These are phyloP conservation scores for Zosterops pallidus DNA, from an alignment of 2,113 vertebrate species.

Conservation along the genomic window DNA sequence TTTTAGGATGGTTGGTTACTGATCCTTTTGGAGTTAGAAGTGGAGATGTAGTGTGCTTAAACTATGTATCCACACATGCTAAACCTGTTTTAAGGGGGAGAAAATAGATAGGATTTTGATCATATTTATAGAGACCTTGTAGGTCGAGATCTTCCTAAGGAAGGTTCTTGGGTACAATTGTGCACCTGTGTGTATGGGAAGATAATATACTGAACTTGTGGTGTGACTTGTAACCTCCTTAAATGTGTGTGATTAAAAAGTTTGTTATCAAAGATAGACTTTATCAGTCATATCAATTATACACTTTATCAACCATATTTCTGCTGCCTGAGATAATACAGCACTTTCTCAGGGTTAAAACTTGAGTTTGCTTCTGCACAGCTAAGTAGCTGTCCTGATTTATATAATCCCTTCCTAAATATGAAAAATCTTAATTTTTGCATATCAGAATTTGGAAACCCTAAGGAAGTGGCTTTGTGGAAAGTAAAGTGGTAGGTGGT, in stretches of 20 bases:
- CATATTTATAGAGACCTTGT: not conserved
- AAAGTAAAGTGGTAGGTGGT: not conserved
- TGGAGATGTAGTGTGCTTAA: not conserved
- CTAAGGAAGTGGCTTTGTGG: not conserved
- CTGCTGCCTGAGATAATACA: not conserved
- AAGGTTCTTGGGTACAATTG: rapidly evolving
- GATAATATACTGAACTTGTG: not conserved
- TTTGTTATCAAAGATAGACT: not conserved
- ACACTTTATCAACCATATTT: not conserved
- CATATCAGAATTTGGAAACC: not conserved
- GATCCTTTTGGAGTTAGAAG: not conserved
- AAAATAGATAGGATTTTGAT: not conserved
- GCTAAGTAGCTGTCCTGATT: not conserved
- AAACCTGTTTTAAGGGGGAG: not conserved
- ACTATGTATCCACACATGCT: not conserved
- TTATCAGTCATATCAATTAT: not conserved
- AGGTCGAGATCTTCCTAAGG: not conserved
- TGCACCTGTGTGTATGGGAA: not conserved
- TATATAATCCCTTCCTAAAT: not conserved
- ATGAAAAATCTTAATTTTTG: not conserved
- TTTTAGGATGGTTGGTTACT: not conserved
- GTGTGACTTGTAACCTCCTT: not conserved
- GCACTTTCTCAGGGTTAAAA: not conserved
- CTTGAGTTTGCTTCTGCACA: not conserved
- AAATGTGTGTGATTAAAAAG: not conserved